Base-by-base conservation (phyloP, 2,888 invertebrate genomes). In the Micropterix aruncella region DNA sequence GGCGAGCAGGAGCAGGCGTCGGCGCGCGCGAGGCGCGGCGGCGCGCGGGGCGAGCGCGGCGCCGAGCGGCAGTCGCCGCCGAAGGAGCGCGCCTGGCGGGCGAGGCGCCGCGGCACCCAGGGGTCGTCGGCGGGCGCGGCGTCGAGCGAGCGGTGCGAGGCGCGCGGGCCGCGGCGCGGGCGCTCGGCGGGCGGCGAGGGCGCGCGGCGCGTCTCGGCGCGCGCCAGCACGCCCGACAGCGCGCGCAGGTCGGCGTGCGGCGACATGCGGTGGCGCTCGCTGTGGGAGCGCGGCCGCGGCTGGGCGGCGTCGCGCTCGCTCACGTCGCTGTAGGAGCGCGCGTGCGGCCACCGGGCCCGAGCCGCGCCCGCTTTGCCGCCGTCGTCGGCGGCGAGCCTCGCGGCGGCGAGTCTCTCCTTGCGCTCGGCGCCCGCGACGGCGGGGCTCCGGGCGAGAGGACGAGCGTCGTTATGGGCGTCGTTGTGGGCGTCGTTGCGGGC, bases 271-370 rank as follows among this genome's bases (percentile, higher is more conserved):
- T 67, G 63, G 41, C 68, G 60, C 57, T 67, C 65, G 15, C 68
- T 65, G 54, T 64, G 62, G 50, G 63, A 62, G 57, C 59, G 60
- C 52, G 67, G 60, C 55, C 69, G 68, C 45, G 61, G 58, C 44
- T 59, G 54, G 19, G 53, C 56, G 39, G 62, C 56, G 59, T 69
- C 57, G 55, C 66, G 51, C 52, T 66, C 27, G 46, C 60, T 67
- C 50, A 71, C 66, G 57, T 70, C 66, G 54, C 70, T 66, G 45
- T 65, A 60, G 52, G 66, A 65, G 54, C 74, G 60, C 59, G 67
- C 56, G 58, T 70, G 70, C 40, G 61, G 54, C 44, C 68, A 66
- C 3, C 66, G 65, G 50, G 54, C 59, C n/a, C n/a, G n/a, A n/a
- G n/a, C n/a, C n/a, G n/a, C n/a, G n/a, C 42, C 55, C 55, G 5